Evolutionary conservation across 2,888 invertebrate species (phyloP), one percentile per base, ranked within the genome.

Genomic region (Xylophagus ater): DNA sequence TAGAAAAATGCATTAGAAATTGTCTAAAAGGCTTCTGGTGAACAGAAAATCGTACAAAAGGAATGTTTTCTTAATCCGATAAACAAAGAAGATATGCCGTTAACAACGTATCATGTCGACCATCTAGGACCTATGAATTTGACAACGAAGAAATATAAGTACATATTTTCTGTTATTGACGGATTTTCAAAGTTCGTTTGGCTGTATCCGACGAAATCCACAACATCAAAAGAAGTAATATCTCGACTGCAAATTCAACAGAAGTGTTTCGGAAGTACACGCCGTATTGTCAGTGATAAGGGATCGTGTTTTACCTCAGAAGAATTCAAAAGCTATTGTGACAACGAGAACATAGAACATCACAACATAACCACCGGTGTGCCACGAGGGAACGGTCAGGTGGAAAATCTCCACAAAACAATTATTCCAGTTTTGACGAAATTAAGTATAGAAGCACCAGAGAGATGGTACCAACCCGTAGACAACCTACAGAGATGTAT

Each of bases 61-160:
- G 55, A 55, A 46, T 52, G 54, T 17, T 47, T 44, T n/a, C 34
- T 57, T n/a, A 38, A 51, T 34, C 46, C 51, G 1, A 47, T 57
- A 5, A 41, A 47, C 3, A 59, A 59, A 43, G 54, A 51, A 9
- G 50, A 49, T 7, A 18, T 21, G 2, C 58, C 56, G 8, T 40
- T 57, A 7, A 32, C 52, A 14, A 55, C 54, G 1, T 52, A 51
- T 23, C 59, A 59, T 38, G 37, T 54, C 4, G 58, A 59, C 40
- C 53, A 58, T 44, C 34, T 58, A 14, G 56, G 57, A 15, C 59
- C 57, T 7, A 42, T 60, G 40, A 37, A 43, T 3, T 39, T 49
- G 13, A 57, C 55, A 2, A 43, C 47, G 12, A 57, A 57, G 37
- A 44, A 45, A 13, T 55, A 55, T 35, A 45, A 48, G 18, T 44